Evolutionary conservation across 2,797 vertebrate species (phyloP).

Genomic region (Gymnothorax reevesii): DNA sequence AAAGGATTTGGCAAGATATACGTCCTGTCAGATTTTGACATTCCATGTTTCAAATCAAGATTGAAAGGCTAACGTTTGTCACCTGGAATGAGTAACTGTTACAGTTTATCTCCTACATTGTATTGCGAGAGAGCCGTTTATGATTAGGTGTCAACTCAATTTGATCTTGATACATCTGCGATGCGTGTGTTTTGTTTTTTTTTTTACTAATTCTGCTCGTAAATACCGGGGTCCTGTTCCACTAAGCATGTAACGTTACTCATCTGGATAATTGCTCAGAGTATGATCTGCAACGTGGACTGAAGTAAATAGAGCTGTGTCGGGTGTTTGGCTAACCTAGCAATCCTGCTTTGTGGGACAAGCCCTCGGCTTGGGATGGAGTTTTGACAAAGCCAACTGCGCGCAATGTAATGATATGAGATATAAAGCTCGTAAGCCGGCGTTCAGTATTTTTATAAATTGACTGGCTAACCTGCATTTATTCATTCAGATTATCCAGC

Average conservation of each 20-base stretch:
- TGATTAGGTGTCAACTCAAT: not conserved
- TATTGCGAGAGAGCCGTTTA: too few relatives aligned
- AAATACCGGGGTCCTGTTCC: too few relatives aligned
- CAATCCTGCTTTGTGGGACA: too few relatives aligned
- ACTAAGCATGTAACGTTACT: too few relatives aligned
- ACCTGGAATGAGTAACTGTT: not conserved
- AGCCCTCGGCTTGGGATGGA: too few relatives aligned
- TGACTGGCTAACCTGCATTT: not conserved
- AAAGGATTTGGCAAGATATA: conserved; percentile 26
- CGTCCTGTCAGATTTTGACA: conserved; percentile 61
- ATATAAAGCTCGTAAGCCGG: not conserved
- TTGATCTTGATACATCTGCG: not conserved
- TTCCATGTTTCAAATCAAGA: not conserved
- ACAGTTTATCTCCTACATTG: not conserved
- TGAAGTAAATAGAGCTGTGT: too few relatives aligned
- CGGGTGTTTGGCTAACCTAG: too few relatives aligned
- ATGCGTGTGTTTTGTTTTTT: not conserved
- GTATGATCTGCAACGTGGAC: too few relatives aligned
- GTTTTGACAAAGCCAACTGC: not conserved
- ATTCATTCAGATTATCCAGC: conserved; percentile 82
- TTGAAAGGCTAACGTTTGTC: not conserved
- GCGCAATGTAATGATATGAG: not conserved
- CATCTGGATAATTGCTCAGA: too few relatives aligned
- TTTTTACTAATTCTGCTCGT: not conserved
- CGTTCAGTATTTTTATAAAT: not conserved